These are phyloP conservation scores for Empidonax traillii DNA, from an alignment of 2,113 vertebrate genomes.

Conservation along the genomic window DNA sequence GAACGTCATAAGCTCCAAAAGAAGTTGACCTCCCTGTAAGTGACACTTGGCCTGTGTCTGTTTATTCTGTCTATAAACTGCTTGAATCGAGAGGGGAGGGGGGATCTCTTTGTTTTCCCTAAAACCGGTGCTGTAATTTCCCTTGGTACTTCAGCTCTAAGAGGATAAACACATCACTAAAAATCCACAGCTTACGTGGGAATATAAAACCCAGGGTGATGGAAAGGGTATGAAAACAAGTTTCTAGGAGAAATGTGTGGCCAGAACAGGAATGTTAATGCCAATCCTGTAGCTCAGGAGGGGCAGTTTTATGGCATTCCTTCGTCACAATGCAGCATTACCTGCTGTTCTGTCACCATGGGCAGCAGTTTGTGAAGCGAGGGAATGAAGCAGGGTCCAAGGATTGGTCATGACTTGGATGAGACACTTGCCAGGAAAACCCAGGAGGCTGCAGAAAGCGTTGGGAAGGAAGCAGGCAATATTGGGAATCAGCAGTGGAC, in stretches of 20 bases:
- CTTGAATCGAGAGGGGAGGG: background rate
- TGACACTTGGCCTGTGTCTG: background rate
- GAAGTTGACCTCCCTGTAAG: background rate
- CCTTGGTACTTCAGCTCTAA: background rate
- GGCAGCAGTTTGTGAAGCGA: background rate
- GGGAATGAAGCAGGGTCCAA: background rate
- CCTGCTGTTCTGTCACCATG: constrained; percentile 16
- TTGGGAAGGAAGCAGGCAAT: background rate
- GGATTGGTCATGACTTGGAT: background rate
- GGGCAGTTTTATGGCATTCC: background rate
- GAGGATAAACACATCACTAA: background rate
- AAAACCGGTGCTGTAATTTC: background rate
- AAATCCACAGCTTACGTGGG: background rate
- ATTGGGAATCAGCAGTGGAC: background rate
- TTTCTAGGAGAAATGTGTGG: background rate
- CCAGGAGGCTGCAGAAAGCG: background rate
- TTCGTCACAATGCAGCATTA: background rate
- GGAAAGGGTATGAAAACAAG: background rate
- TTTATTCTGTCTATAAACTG: background rate
- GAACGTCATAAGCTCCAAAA: background rate
- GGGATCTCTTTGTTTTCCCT: background rate
- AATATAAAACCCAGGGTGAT: background rate
- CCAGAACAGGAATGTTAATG: background rate
- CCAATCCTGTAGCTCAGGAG: background rate
- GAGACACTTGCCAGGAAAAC: background rate